A percentile compares a stretch with the other conserved stretches of the same genome.
phyloP scores from a whole-genome alignment of 2,113 vertebrate genomes.

The Ciconia maguari region DNA sequence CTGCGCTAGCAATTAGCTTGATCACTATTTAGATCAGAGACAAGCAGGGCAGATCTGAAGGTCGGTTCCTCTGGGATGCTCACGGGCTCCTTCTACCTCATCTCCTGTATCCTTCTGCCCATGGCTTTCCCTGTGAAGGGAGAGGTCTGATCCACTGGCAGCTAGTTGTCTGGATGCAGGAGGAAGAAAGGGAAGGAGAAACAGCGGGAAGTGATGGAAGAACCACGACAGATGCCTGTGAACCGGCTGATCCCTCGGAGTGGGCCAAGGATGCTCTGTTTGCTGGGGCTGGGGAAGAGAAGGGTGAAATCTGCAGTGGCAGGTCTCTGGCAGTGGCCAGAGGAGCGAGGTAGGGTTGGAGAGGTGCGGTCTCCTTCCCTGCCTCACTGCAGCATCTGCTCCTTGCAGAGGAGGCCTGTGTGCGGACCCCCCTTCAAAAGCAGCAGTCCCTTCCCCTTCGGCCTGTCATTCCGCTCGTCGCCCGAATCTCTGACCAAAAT shows the following conservation, averaged over 20 bases:
- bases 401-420: conserved; percentile 72
- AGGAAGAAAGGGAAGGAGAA: neutral
- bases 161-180: neutral
- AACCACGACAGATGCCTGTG: neutral
- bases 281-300: neutral
- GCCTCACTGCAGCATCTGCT: neutral
- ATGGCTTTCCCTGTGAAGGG: neutral
- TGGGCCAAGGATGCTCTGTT: neutral
- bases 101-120: neutral
- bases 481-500: conserved; percentile 97
- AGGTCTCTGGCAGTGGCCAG: neutral
- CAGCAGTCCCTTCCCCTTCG: conserved; percentile 91
- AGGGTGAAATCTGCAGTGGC: neutral
- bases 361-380: neutral
- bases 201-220: neutral
- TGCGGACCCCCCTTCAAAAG: conserved; percentile 85
- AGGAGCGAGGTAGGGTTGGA: neutral
- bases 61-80: neutral
- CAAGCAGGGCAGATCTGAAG: neutral
- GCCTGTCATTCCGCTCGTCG: conserved; percentile 92
- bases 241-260: neutral
- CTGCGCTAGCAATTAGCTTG: neutral
- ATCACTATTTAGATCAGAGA: neutral
- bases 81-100: neutral
- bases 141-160: neutral